These are phyloP conservation scores for Agrochola litura DNA, from an alignment of 2,888 invertebrate species.

Conservation along the genomic window DNA sequence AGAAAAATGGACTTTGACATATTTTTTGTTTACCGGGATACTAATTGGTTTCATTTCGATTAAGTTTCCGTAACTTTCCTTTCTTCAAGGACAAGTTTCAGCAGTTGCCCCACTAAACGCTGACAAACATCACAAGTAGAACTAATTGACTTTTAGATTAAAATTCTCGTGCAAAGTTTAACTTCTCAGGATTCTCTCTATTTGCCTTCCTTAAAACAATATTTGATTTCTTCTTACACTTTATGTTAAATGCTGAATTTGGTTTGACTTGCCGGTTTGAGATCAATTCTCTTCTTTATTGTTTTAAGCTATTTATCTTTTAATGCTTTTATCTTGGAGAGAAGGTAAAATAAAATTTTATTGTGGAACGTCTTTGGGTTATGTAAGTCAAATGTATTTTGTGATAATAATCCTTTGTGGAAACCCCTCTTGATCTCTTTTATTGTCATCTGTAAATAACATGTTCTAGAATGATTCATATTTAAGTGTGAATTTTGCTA, in stretches of 20 bases:
- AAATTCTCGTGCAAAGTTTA: slow-evolving; percentile 64
- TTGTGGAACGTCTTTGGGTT: not conserved
- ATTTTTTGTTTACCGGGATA: too few species aligned
- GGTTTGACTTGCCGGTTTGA: slow-evolving; percentile 26
- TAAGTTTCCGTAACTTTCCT: not conserved
- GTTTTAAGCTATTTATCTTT: slow-evolving; percentile 31
- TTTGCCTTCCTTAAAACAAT: slow-evolving; percentile 72
- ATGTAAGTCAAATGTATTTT: not conserved
- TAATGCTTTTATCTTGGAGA: slow-evolving; percentile 10
- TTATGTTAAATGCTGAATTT: slow-evolving; percentile 50
- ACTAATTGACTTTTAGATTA: slow-evolving; percentile 67
- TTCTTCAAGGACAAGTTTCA: not conserved
- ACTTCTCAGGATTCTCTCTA: slow-evolving; percentile 65
- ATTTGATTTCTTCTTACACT: slow-evolving; percentile 68
- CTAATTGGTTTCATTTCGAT: too few species aligned
- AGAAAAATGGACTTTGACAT: too few species aligned
- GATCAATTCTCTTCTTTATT: slow-evolving; percentile 30
- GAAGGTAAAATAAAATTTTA: not conserved
- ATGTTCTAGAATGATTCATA: not conserved
- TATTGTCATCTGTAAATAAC: not conserved
- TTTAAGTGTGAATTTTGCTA: not conserved
- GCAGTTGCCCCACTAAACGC: slow-evolving; percentile 25
- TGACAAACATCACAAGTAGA: slow-evolving; percentile 43
- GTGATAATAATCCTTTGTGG: not conserved
- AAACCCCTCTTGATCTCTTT: not conserved